Conservation (phyloP, 2,888 invertebrate genomes). For the Malacosoma neustria region DNA sequence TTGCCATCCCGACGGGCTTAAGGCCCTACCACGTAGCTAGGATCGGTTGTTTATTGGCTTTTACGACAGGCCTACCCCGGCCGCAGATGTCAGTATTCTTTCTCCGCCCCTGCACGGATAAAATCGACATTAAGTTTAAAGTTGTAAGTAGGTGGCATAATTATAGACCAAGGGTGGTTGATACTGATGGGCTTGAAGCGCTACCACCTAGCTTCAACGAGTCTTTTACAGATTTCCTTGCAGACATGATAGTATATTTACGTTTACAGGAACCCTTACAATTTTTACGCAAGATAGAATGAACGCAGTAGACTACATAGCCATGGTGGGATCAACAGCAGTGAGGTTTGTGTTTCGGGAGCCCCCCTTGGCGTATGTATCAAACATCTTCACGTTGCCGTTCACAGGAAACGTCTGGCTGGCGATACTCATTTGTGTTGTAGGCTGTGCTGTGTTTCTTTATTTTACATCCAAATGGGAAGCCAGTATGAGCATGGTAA, state of each 20-base stretch:
- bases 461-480: constrained; percentile 67
- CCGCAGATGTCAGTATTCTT: too few relatives aligned
- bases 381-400: constrained; percentile 79
- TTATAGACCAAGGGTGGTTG: too few relatives aligned
- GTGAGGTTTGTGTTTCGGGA: constrained; percentile 78
- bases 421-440: constrained; percentile 63
- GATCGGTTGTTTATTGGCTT: too few relatives aligned
- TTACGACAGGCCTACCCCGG: too few relatives aligned
- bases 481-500: constrained; percentile 51
- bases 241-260: too few relatives aligned
- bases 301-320: constrained; percentile 66
- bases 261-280: constrained; percentile 42
- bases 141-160: too few relatives aligned
- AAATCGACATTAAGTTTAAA: too few relatives aligned
- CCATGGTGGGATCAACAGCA: constrained; percentile 67
- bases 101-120: too few relatives aligned
- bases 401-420: constrained; percentile 79
- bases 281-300: constrained; percentile 58
- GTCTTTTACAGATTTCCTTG: too few relatives aligned
- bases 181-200: too few relatives aligned
- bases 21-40: too few relatives aligned
- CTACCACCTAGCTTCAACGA: constrained; percentile 1
- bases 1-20: too few relatives aligned
- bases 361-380: constrained; percentile 78
- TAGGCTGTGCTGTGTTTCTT: constrained; percentile 56